Evolutionary conservation across 2,888 invertebrate genomes (phyloP), one percentile per base, ranked within the genome.

Genomic region (Xanthorhoe spadicearia): DNA sequence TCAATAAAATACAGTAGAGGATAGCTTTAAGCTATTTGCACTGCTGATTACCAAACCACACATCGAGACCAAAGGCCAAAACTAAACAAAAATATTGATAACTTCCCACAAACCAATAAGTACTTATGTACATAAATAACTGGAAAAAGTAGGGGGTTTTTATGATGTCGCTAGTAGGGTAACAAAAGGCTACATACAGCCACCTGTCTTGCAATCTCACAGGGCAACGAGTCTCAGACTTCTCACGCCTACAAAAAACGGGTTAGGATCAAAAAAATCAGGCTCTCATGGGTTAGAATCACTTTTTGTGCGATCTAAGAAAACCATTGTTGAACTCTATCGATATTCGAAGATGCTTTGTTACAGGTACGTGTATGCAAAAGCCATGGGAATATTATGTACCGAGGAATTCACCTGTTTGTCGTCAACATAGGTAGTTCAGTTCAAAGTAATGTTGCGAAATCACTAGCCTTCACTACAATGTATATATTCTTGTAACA

Each of bases 211-310:
- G 81, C 78, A 83, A 78, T 86, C 88, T 81, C 87, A 87, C 61
- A 49, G 60, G 18, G 23, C 13, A 56, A n/a, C 18, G 38, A 54
- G 56, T 17, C 51, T 79, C 74, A 74, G 68, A 69, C 72, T 83
- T 85, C 85, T 83, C 86, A 88, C 89, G 88, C 90, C 89, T 76
- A 84, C 87, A 90, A 91, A 91, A 89, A 91, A 88, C 84, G 90
- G 87, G 88, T 89, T 91, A 86, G 66, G 65, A 73, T 77, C 80
- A 83, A 82, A 82, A 82, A 82, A 81, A 76, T 58, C 38, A 61
- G 59, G 57, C 73, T 78, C 80, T 72, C 77, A 76, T 72, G 73
- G 70, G 69, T 80, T 77, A 62, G 32, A 51, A 62, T 64, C 28
- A 64, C 57, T 71, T 72, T 71, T 70, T 69, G 58, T 70, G 49